Evolutionary conservation across 2,113 vertebrate species (phyloP), one percentile per base, ranked within the genome.

Genomic region (Actenoides lindsayi): DNA sequence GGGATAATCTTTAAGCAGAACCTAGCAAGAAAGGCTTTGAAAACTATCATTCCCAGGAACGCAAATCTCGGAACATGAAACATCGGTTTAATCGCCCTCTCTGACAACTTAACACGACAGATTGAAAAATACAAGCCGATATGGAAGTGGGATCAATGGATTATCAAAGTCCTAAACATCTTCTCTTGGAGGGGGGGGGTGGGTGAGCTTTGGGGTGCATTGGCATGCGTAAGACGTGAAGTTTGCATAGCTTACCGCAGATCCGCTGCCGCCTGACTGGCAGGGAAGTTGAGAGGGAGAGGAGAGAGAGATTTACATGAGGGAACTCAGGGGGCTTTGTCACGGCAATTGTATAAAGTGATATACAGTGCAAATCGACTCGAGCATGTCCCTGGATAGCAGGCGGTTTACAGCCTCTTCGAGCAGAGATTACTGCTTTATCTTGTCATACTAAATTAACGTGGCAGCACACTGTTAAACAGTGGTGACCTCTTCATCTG

Each of bases 391-490:
- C 98, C 98, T 65, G 97, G 98, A 97, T 98, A 97, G 98, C 97
- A 96, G 98, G 97, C 95, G 94, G 98, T 98, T 98, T 98, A 98
- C 97, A 98, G 98, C 96, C 98, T 98, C 97, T 97, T 96, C 75
- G 92, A 98, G 98, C 97, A 64, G 97, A 98, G 98, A 99, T 99
- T 99, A 99, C 98, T 98, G 98, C 98, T 99, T 99, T 99, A 99
- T 99, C 98, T 99, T 99, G 99, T 99, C 99, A 98, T 98, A 98
- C 98, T 98, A 98, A 99, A 99, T 99, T 99, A 99, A 98, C 98
- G 98, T 97, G 98, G 98, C 97, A 96, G 98, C 94, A 77, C 98
- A 97, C 96, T 93, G 98, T 98, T 98, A 98, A 98, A 98, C 97
- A 98, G 98, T 97, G 94, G 98, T 99, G 98, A 99, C 99, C 99